A percentile compares a stretch with the other conserved stretches of the same genome.
phyloP scores from a whole-genome alignment of 2,888 invertebrate genomes.

The Microctonus aethiopoides region DNA sequence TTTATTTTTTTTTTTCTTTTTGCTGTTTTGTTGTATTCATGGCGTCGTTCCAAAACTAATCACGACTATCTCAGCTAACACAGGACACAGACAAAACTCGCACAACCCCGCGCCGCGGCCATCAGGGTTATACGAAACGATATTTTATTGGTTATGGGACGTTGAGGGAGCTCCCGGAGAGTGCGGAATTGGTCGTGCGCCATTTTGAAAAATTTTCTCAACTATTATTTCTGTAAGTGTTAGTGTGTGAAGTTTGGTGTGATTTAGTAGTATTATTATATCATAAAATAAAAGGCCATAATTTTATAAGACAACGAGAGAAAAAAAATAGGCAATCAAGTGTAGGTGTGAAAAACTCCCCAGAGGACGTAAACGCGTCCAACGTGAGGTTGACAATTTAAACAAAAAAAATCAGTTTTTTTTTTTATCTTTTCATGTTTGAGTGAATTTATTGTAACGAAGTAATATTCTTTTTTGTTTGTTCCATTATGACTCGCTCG shows the following conservation, averaged over 20 bases:
- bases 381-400: not conserved
- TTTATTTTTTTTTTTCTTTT: not conserved
- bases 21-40: not conserved
- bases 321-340: no score
- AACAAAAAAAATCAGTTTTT: not conserved
- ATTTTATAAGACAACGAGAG: not conserved
- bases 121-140: conserved; percentile 24
- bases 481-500: not conserved
- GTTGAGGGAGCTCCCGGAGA: conserved; percentile 38
- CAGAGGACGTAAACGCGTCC: not conserved
- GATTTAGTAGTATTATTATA: conserved; percentile 12
- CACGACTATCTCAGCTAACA: not conserved
- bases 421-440: not conserved
- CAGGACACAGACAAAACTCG: not conserved
- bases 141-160: conserved; percentile 47
- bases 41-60: not conserved
- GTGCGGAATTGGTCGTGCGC: conserved; percentile 50
- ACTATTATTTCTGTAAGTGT: conserved; percentile 46
- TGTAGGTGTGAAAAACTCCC: not conserved
- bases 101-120: conserved; percentile 19
- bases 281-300: not conserved
- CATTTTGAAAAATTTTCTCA: conserved; percentile 64
- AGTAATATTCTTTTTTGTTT: conserved; percentile 13
- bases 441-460: not conserved
- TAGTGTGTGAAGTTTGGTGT: conserved; percentile 23